phyloP scores from a whole-genome alignment of 2,113 vertebrate genomes.

The Alosa alosa region DNA sequence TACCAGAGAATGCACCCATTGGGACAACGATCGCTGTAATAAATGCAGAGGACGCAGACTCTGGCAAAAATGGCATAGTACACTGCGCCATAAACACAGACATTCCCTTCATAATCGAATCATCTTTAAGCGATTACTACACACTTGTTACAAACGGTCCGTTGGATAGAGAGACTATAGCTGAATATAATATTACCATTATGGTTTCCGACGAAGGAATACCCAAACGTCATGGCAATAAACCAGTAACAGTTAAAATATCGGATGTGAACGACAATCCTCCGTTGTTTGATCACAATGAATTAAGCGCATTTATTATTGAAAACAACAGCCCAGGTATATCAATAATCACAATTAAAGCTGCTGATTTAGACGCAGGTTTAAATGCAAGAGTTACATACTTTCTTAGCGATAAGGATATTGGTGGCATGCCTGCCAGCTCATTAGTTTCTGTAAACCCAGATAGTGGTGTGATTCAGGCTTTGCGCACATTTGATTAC shows the following conservation, averaged over 20 bases:
- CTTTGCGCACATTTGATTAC: slow-evolving; percentile 95
- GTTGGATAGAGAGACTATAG: slow-evolving; percentile 80
- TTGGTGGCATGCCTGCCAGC: no score
- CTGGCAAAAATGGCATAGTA: slow-evolving; percentile 90
- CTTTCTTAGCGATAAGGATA: no score
- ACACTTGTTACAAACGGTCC: slow-evolving; percentile 92
- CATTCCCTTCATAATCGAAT: slow-evolving; percentile 92
- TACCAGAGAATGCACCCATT: slow-evolving; percentile 89
- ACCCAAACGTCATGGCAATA: slow-evolving; percentile 75
- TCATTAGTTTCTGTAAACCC: slow-evolving; percentile 92
- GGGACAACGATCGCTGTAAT: slow-evolving; percentile 95
- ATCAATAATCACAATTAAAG: no score
- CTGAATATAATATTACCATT: slow-evolving; percentile 89
- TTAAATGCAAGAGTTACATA: slow-evolving; percentile 51
- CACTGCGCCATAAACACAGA: slow-evolving; percentile 89
- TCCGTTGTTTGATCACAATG: slow-evolving; percentile 77
- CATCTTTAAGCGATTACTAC: slow-evolving; percentile 94
- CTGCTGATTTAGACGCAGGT: slow-evolving; percentile 61
- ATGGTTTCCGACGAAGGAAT: slow-evolving; percentile 87
- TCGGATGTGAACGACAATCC: slow-evolving; percentile 96
- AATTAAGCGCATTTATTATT: slow-evolving; percentile 73
- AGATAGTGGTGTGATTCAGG: slow-evolving; percentile 95
- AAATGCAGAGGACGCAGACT: slow-evolving; percentile 94
- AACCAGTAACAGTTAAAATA: slow-evolving; percentile 91
- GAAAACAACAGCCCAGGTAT: slow-evolving; percentile 85